phyloP scores from a whole-genome alignment of 2,888 invertebrate species.

The Dasypolia templi region DNA sequence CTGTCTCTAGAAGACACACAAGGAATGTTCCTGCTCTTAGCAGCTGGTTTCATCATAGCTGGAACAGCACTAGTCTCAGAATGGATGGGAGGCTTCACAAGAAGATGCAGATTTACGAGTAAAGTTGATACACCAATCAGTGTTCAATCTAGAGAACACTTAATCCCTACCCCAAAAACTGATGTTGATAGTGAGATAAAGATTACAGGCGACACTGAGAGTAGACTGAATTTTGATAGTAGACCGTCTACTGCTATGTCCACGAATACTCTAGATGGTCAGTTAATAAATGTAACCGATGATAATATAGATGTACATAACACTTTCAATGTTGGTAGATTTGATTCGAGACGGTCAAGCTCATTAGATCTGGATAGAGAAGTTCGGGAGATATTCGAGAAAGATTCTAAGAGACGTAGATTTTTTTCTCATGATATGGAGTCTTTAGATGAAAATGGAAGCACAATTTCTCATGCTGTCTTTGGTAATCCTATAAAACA shows the following conservation, averaged over 20 bases:
- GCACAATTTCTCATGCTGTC: conserved; percentile 73
- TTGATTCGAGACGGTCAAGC: conserved; percentile 82
- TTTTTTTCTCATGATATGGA: conserved; percentile 66
- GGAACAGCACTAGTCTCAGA: conserved; percentile 92
- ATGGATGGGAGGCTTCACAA: conserved; percentile 93
- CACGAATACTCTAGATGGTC: conserved; percentile 79
- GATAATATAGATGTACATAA: conserved; percentile 81
- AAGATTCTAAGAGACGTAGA: conserved; percentile 73
- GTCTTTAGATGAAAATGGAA: conserved; percentile 60
- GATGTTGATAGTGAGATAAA: conserved; percentile 64
- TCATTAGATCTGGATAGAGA: conserved; percentile 85
- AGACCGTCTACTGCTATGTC: conserved; percentile 77
- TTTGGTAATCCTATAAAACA: conserved; percentile 77
- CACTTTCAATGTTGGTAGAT: conserved; percentile 70
- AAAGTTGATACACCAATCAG: conserved; percentile 67
- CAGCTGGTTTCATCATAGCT: conserved; percentile 92
- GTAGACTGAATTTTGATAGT: conserved; percentile 70
- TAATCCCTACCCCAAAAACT: conserved; percentile 70
- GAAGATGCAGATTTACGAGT: conserved; percentile 86
- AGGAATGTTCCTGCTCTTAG: conserved; percentile 95
- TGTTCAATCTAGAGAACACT: conserved; percentile 70
- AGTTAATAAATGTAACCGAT: conserved; percentile 80
- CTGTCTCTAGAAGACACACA: conserved; percentile 95
- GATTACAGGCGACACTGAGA: conserved; percentile 64
- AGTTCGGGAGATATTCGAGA: conserved; percentile 84